Percentiles rank a stretch among this genome's conserved stretches.
phyloP scores from a whole-genome alignment of 2,113 vertebrate genomes.

The Poeciliopsis retropinna region DNA sequence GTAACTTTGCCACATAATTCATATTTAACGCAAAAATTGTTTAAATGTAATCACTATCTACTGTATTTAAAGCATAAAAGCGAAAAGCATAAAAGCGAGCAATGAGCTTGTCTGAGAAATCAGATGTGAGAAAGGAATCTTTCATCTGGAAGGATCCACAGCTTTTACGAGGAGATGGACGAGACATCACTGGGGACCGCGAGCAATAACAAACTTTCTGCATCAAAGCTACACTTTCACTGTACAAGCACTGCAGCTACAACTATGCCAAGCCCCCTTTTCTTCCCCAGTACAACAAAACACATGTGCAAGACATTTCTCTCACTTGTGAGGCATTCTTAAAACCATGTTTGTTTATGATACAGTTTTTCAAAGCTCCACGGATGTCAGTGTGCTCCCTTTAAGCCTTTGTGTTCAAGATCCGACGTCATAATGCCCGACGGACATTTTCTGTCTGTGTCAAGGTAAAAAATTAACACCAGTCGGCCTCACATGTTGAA shows the following conservation, averaged over 20 bases:
- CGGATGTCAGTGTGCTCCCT: conserved; percentile 53
- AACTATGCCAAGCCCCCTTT: conserved; percentile 22
- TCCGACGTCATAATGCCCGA: conserved; percentile 24
- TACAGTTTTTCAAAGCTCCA: conserved; percentile 57
- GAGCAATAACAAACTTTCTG: conserved; percentile 25
- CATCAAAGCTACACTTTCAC: conserved; percentile 42
- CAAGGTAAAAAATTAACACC: conserved; percentile 25
- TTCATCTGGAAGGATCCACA: conserved; percentile 37
- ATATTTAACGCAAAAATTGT: conserved; percentile 64
- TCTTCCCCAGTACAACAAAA: conserved; percentile 32
- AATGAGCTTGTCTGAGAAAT: conserved; percentile 19
- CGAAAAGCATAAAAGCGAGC: conserved; percentile 8
- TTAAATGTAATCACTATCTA: conserved; percentile 68
- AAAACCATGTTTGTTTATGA: conserved; percentile 70
- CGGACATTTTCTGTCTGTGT: conserved; percentile 29
- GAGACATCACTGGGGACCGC: conserved; percentile 29
- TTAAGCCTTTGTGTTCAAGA: conserved; percentile 59
- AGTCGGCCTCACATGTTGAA: conserved; percentile 50
- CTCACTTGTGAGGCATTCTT: conserved; percentile 43
- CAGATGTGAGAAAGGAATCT: conserved; percentile 18
- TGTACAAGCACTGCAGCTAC: conserved; percentile 50
- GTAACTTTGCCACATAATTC: conserved; percentile 54
- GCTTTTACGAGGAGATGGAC: conserved; percentile 21
- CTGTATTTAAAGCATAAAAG: conserved; percentile 72
- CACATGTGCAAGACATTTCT: conserved; percentile 40